Conservation (phyloP, 23 tunicate genomes). For the Pegea sp. region DNA sequence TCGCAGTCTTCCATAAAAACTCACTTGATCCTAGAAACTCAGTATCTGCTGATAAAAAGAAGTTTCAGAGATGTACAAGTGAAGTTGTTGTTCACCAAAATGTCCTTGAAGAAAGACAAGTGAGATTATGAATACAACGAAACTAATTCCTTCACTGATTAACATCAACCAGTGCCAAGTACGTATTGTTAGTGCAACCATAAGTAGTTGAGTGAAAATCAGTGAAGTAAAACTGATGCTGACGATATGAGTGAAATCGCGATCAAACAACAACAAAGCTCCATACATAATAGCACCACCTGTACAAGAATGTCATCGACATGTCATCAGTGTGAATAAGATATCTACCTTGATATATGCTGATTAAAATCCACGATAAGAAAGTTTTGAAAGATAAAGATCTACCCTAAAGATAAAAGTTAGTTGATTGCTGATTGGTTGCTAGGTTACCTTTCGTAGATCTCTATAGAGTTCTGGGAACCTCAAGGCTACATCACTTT, state of each 20-base stretch:
- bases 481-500: constrained; percentile 25
- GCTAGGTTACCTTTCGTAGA: constrained; percentile 61
- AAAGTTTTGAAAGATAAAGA: constrained; percentile 78
- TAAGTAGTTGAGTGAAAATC: constrained; percentile 62
- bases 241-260: constrained; percentile 53
- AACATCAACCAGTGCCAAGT: constrained; percentile 95
- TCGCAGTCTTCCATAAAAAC: constrained; percentile 57
- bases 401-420: constrained; percentile 16
- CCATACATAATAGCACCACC: constrained; percentile 90
- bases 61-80: no score
- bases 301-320: not conserved
- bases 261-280: constrained; percentile 53
- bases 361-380: constrained; percentile 70
- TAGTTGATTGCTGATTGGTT: no score
- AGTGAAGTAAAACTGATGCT: constrained; percentile 82
- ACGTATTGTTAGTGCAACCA: constrained; percentile 81
- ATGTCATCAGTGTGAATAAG: no score
- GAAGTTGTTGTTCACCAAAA: constrained; percentile 81
- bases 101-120: constrained; percentile 29
- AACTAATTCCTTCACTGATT: constrained; percentile 25
- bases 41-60: constrained; percentile 18
- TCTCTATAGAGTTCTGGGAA: constrained; percentile 79
- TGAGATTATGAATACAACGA: constrained; percentile 38
- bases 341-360: constrained; percentile 90
- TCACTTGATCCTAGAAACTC: constrained; percentile 22